Conservation (phyloP, 2,113 vertebrate genomes). For the Bungarus multicinctus region DNA sequence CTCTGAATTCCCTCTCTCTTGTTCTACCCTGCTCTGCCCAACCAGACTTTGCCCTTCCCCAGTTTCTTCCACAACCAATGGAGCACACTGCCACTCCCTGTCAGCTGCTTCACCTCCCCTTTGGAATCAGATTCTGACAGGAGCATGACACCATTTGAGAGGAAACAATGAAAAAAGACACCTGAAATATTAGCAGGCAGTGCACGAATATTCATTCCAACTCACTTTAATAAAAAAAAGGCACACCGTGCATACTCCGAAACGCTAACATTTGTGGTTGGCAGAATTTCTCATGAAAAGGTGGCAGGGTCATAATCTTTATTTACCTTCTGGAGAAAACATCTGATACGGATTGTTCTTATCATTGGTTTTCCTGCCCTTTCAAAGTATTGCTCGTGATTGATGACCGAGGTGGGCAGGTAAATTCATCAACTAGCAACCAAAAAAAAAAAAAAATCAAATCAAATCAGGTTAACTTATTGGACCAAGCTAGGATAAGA, state of each 20-base stretch:
- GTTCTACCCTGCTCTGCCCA: no score
- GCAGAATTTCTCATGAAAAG: constrained; percentile 6
- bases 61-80: no score
- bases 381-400: constrained; percentile 39
- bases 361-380: constrained; percentile 7
- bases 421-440: background rate
- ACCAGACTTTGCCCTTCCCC: no score
- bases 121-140: no score
- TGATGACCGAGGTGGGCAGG: background rate
- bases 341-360: constrained; percentile 16
- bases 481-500: background rate
- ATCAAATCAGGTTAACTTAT: background rate
- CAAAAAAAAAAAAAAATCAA: background rate
- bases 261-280: background rate
- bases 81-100: no score
- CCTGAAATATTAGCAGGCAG: background rate
- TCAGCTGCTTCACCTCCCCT: no score
- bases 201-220: background rate
- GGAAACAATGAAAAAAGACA: background rate
- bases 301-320: constrained; percentile 3
- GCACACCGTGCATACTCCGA: background rate
- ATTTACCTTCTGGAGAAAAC: constrained; percentile 21
- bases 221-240: constrained; percentile 1
- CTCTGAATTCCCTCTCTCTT: no score
- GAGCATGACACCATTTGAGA: background rate